A percentile compares a stretch with the other conserved stretches of the same genome.
Conservation (phyloP, 2,113 vertebrate genomes). For the Misgurnus anguillicaudatus region DNA sequence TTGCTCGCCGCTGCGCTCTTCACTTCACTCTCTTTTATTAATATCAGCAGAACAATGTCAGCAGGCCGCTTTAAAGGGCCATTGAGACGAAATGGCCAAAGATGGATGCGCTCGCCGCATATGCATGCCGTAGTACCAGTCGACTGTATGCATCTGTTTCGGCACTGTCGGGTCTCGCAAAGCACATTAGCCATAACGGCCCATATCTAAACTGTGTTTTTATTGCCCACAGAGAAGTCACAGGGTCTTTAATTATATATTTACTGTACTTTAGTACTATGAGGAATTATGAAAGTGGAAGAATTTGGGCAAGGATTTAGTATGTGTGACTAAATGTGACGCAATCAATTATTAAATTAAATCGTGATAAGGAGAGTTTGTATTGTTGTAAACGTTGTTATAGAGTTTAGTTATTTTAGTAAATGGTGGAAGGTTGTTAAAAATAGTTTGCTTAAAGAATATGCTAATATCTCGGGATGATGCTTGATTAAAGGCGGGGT, state of each 20-base stretch:
- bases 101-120: constrained; percentile 35
- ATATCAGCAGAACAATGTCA: constrained; percentile 73
- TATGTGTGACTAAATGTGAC: neutral
- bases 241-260: constrained; percentile 41
- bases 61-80: constrained; percentile 64
- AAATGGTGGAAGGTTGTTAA: neutral
- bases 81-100: constrained; percentile 52
- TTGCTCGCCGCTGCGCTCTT: constrained; percentile 62
- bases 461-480: no score
- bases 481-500: neutral
- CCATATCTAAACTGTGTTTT: constrained; percentile 42
- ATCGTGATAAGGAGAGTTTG: neutral
- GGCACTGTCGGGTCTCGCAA: constrained; percentile 38
- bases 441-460: neutral
- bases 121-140: constrained; percentile 26
- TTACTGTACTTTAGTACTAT: constrained; percentile 37
- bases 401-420: no score
- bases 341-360: neutral
- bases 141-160: constrained; percentile 33
- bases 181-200: constrained; percentile 26
- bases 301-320: neutral
- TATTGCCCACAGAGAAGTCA: constrained; percentile 39
- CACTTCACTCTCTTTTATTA: constrained; percentile 68
- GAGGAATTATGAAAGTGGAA: constrained; percentile 24
- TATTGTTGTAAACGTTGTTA: constrained; percentile 7